Evolutionary conservation across 2,888 invertebrate genomes (phyloP), one percentile per base, ranked within the genome.

Genomic region (Tetanocera ferruginea): DNA sequence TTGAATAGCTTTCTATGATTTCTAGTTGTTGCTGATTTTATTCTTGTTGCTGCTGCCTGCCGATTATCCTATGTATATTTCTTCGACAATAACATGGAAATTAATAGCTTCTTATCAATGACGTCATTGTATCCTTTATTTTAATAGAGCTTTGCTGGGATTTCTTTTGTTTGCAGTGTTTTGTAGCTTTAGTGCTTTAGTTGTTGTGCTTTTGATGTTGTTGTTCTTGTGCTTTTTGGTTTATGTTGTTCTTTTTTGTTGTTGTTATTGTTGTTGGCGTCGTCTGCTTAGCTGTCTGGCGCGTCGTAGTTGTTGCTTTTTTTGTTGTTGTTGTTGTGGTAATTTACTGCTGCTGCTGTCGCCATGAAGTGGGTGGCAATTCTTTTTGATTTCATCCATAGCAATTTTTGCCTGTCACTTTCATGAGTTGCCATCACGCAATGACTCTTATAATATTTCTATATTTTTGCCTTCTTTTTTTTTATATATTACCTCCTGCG

Each of bases 341-440:
- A 49, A 51, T 66, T 78, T 76, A 78, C 74, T 74, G 66, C 78
- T 19, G 67, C n/a, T 25, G 64, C 43, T 31, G 62, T 64, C 17
- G 34, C 79, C 14, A 62, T 76, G 67, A 17, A 31, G 71, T 31
- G 52, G 55, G 52, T 55, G 71, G 25, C 25, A 69, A 51, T 49
- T 76, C 34, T n/a, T 67, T 31, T 67, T 76, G 17, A 34, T 57
- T 19, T 67, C 34, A 49, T 69, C 71, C 55, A 19, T 34, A 55
- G 19, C 3, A 70, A 25, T 25, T 49, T 72, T 66, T 23, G 71
- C 37, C 23, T 25, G 55, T 25, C 14, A 23, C 57, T 57, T 81
- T 78, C 78, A 84, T 83, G 84, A 79, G 76, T 64, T 71, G 72
- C 55, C 79, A 81, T 76, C 85, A 85, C 84, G 85, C 85, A 80